Base-by-base conservation (phyloP, 2,888 invertebrate species). In the Embidobia sp. region DNA sequence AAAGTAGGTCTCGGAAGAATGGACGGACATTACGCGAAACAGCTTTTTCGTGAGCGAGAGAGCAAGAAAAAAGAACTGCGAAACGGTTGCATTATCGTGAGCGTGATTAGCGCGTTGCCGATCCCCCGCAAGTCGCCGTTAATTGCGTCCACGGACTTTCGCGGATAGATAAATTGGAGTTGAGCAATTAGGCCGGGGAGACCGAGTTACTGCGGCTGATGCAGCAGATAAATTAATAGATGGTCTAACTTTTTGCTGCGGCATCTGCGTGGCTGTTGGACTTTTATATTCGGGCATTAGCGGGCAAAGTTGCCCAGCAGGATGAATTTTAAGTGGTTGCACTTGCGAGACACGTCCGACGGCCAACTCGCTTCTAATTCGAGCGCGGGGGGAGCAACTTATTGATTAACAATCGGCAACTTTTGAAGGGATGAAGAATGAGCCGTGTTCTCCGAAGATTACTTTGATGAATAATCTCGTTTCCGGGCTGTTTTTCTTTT, bases 1-100 rank as follows among this genome's bases (percentile, higher is more conserved):
- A 78, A 74, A 64, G 48, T 74, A 70, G 74, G 78, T 74, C 77
- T 74, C 35, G 19, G 27, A 57, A 59, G 59, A 61, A 73, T 73
- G 63, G 49, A 63, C 42, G 46, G 37, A 15, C 59, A 46, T 66
- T 53, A 69, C 55, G 13, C 26, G 69, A 59, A 53, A 73, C 57
- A 31, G 31, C 42, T 29, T 51, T 57, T 46, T 53, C 44, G 44
- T 33, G 22, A 6, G 6, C 6, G 22, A 22, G 6, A 42, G 40
- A n/a, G 18, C 7, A 18, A 42, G 15, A 42, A 8, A 15, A 8
- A n/a, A 18, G 8, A 15, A n/a, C n/a, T n/a, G n/a, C n/a, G 22
- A 22, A 27, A 46, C 19, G 11, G 26, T 3, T 44, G 6, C 10
- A 46, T 18, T 19, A 27, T 22, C 19, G 15, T 5, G 40, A 18